Evolutionary conservation across 2,888 invertebrate genomes (phyloP).

Genomic region (Hymenopus coronatus): DNA sequence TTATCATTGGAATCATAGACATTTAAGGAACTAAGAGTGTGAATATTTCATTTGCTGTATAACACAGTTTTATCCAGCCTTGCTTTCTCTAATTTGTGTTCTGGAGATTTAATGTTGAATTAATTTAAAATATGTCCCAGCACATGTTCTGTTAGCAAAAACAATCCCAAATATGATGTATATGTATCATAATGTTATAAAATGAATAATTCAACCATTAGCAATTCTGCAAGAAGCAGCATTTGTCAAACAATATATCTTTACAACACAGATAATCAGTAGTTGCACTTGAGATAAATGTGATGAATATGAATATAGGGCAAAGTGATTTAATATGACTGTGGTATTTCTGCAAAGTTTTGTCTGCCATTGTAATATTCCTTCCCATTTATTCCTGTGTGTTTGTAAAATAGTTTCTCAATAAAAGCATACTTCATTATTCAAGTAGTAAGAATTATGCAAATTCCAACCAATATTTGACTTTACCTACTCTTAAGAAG

Average conservation of each 20-base stretch:
- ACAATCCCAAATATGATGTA: not conserved
- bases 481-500: not conserved
- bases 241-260: not conserved
- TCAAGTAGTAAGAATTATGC: not conserved
- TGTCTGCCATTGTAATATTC: not conserved
- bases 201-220: not conserved
- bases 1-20: too few species aligned
- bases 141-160: not conserved
- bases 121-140: not conserved
- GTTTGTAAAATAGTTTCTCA: not conserved
- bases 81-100: not conserved
- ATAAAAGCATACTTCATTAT: not conserved
- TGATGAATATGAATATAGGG: not conserved
- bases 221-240: not conserved
- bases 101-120: not conserved
- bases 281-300: not conserved
- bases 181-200: not conserved
- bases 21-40: too few species aligned
- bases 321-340: not conserved
- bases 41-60: too few species aligned
- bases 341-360: not conserved
- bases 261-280: not conserved
- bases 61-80: too few species aligned
- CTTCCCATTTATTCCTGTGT: not conserved
- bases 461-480: not conserved